Evolutionary conservation across 2,113 vertebrate genomes (phyloP), one percentile per base, ranked within the genome.

Genomic region (Forbesichthys agassizii): DNA sequence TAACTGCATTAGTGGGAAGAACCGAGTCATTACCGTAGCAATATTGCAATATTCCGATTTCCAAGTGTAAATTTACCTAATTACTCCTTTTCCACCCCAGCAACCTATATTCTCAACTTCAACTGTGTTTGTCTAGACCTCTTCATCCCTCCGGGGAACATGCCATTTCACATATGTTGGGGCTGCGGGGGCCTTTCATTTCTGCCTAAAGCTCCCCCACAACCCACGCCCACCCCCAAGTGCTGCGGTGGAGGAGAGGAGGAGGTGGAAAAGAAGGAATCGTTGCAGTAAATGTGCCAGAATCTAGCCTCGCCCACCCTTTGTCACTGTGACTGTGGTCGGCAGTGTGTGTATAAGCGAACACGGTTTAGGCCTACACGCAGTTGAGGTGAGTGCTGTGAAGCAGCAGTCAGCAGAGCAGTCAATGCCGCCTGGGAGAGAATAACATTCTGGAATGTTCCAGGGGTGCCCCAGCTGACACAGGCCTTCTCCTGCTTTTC

Each of bases 131-230:
- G 6, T 60, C 56, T 71, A 68, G 60, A 27, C 27, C 68, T 72
- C 80, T 54, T 66, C 66, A 18, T 80, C 65, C 85, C 78, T 70
- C 75, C 60, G 55, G 77, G 81, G 82, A 86, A 64, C 53, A 68
- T 58, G 16, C 74, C 60, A 46, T 81, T 78, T 84, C 83, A 73
- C 78, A 85, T 85, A 75, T 82, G 83, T 77, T 77, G 81, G 82
- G 76, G 71, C 80, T 5, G 56, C 52, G 11, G 75, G 76, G 67
- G 77, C 74, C 71, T 81, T 77, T 87, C 86, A 79, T 88, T 86
- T 85, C 63, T 67, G 71, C 66, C 56, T 58, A 66, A 78, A 83
- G 68, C 42, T 13, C n/a, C 66, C 74, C 66, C 82, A 36, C 69
- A 1, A 27, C 27, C 27, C 27, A 1, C 27, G 27, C 27, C 27